phyloP scores from a whole-genome alignment of 2,888 invertebrate genomes.

The Antheraea yamamai region DNA sequence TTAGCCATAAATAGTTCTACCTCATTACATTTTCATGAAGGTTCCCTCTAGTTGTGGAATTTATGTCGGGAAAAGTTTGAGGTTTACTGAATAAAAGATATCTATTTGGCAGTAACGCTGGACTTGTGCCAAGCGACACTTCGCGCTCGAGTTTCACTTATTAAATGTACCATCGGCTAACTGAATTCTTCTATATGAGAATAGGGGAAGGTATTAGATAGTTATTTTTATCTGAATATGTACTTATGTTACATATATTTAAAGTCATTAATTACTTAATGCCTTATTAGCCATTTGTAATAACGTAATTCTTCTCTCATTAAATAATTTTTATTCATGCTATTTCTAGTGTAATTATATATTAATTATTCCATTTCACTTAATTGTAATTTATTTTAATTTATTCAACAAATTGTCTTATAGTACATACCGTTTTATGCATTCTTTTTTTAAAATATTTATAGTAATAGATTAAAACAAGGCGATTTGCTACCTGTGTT shows the following conservation, averaged over 20 bases:
- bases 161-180: constrained; percentile 42
- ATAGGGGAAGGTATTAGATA: constrained; percentile 14
- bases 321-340: too few relatives aligned
- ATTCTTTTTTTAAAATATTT: too few relatives aligned
- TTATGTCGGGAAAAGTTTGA: constrained; percentile 79
- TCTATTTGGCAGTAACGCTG: constrained; percentile 73
- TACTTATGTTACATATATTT: neutral
- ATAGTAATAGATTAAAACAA: too few relatives aligned
- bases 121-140: constrained; percentile 66
- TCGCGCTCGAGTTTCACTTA: constrained; percentile 51
- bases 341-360: too few relatives aligned
- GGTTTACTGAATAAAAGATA: constrained; percentile 79
- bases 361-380: too few relatives aligned
- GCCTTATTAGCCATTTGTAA: neutral
- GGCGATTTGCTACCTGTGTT: too few relatives aligned
- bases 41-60: constrained; percentile 68
- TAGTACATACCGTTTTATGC: too few relatives aligned
- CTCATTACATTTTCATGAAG: constrained; percentile 80
- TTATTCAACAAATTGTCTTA: too few relatives aligned
- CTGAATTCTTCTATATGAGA: constrained; percentile 17
- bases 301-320: too few relatives aligned
- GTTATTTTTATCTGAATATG: neutral
- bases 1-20: constrained; percentile 78
- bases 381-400: too few relatives aligned
- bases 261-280: neutral